Base-by-base conservation (phyloP, 2,113 vertebrate species). In the Cygnus buccinator region DNA sequence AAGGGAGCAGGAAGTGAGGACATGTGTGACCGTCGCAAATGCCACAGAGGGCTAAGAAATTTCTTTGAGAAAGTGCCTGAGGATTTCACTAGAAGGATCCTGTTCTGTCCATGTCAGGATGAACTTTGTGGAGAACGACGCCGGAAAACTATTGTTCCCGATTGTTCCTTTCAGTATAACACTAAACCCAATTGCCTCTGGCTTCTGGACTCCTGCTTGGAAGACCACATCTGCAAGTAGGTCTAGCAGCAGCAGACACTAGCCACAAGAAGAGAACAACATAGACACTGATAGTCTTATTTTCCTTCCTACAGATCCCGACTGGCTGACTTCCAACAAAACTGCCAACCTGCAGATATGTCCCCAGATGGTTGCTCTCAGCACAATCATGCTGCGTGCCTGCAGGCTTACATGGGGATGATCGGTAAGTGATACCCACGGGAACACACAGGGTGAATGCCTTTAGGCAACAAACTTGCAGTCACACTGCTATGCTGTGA, bases 81-180 rank as follows among this genome's bases (percentile, higher is more conserved):
- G 44, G 98, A 99, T 85, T 99, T 99, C 84, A 99, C 98, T 11
- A 99, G 99, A 68, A 98, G 98, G n/a, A 97, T 99, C 87, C 98
- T 99, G 22, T 98, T 99, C 97, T 99, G 99, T 94, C 99, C 99
- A 0, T 99, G 99, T 33, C 97, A 98, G 3, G 98, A 99, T 97
- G 98, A 97, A 9, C 87, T 98, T 20, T 99, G 99, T 25, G 99
- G 99, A 16, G 99, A 99, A 96, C 98, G 99, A 14, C 98, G 99
- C 9, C 98, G 99, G 83, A 98, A 99, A 97, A 99, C 99, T 84
- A 99, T 99, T 33, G 99, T 99, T 20, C 99, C 99, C 3, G 96
- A 98, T 74, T 99, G 99, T 72, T 99, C 99, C 9, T 99, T 99
- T 74, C 99, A 99, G 39, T 93, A 96, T 10, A 95, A 54, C 31